Conservation (phyloP, 2,888 invertebrate species). For the Hypomecis punctinalis region DNA sequence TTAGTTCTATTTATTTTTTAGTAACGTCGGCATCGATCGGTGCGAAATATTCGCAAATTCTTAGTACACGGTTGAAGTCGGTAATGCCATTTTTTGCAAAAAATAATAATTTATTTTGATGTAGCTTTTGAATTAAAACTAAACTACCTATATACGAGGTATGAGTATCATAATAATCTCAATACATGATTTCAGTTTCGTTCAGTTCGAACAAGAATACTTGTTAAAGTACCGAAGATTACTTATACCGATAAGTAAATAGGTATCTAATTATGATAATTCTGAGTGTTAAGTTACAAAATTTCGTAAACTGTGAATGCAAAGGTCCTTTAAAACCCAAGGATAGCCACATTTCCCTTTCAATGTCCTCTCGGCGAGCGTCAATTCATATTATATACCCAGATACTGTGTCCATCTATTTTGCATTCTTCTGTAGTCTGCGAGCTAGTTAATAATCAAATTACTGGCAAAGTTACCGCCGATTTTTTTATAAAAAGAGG, state of each 20-base stretch:
- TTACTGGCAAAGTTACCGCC: neutral
- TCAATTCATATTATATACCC: slow-evolving; percentile 32
- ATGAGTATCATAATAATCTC: no score
- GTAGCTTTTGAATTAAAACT: no score
- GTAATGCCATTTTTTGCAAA: no score
- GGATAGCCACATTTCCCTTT: slow-evolving; percentile 43
- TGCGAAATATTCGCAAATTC: no score
- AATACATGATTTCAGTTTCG: no score
- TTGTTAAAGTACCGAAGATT: neutral
- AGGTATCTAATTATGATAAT: slow-evolving; percentile 11
- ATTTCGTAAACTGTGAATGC: slow-evolving; percentile 34
- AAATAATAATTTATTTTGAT: no score
- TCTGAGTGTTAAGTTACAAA: slow-evolving; percentile 8
- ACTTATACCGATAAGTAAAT: neutral
- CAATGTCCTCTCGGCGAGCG: slow-evolving; percentile 33
- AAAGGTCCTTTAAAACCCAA: slow-evolving; percentile 38
- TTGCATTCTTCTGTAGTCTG: slow-evolving; percentile 28
- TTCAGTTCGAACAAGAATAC: no score
- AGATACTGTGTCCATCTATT: slow-evolving; percentile 32
- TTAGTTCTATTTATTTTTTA: no score
- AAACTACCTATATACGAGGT: no score
- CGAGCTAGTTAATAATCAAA: neutral
- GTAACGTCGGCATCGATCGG: no score
- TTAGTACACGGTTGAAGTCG: no score
- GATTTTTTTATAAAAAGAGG: neutral